phyloP scores from a whole-genome alignment of 1,140 invertebrate species.

The Drosophila miranda region DNA sequence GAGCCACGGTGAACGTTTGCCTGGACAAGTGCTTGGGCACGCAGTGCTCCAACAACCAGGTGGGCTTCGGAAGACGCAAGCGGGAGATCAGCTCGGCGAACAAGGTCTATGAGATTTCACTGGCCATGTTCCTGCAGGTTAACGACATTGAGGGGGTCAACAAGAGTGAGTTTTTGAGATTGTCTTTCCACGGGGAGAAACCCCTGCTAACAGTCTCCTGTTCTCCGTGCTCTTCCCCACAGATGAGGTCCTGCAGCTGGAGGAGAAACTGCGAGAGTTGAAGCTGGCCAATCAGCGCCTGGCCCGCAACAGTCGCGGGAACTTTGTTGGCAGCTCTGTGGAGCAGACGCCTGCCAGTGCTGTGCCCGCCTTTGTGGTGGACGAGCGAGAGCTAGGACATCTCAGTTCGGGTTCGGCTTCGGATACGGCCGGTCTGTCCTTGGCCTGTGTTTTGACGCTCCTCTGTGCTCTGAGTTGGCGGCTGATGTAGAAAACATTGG shows the following conservation, averaged over 20 bases:
- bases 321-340: conserved; percentile 54
- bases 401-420: conserved; percentile 51
- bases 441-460: conserved; percentile 32
- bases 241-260: conserved; percentile 80
- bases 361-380: conserved; percentile 75
- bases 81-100: conserved; percentile 86
- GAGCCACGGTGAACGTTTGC: conserved; percentile 96
- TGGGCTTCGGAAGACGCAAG: conserved; percentile 90
- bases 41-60: conserved; percentile 93
- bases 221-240: background rate
- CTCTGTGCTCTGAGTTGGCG: conserved; percentile 62
- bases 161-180: conserved; percentile 57
- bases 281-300: conserved; percentile 81
- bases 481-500: conserved; percentile 43
- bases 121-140: conserved; percentile 94
- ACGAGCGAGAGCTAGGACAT: conserved; percentile 73
- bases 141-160: conserved; percentile 86
- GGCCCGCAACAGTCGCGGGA: conserved; percentile 79
- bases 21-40: conserved; percentile 94
- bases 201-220: background rate
- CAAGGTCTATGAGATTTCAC: conserved; percentile 93
- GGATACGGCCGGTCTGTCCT: conserved; percentile 13
- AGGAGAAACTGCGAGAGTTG: conserved; percentile 79
- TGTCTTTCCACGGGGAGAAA: background rate
- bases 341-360: conserved; percentile 65